Evolutionary conservation across 2,797 vertebrate genomes (phyloP).

Genomic region (Capromys pilorides): DNA sequence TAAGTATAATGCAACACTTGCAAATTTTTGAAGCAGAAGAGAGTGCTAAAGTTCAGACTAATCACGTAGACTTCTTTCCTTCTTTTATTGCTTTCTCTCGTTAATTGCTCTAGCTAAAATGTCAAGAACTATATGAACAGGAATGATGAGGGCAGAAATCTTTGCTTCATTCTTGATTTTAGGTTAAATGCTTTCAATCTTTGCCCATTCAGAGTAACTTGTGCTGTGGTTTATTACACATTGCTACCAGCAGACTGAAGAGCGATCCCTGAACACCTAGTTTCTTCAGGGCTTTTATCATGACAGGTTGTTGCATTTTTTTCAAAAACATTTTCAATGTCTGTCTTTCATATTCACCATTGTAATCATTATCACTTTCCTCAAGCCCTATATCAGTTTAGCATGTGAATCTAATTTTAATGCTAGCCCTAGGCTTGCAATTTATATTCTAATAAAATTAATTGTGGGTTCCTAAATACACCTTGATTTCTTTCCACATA

Average conservation of each 20-base stretch:
- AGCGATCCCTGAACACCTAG: background rate
- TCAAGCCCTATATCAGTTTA: background rate
- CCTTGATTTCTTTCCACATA: conserved; percentile 2
- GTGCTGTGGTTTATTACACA: background rate
- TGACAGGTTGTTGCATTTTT: background rate
- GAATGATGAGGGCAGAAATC: background rate
- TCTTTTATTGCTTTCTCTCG: background rate
- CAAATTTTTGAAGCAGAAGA: background rate
- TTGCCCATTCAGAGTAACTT: background rate
- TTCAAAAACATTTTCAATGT: background rate
- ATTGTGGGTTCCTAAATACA: background rate
- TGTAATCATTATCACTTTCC: background rate
- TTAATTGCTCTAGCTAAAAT: background rate
- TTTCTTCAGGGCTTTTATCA: background rate
- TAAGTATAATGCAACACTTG: background rate
- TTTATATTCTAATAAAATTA: background rate
- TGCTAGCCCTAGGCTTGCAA: background rate
- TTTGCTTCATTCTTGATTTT: background rate
- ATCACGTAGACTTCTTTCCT: background rate
- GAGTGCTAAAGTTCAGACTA: background rate
- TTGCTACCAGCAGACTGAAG: background rate
- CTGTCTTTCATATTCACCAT: background rate
- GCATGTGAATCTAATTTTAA: background rate
- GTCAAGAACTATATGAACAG: background rate
- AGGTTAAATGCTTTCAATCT: background rate